phyloP scores from a whole-genome alignment of 1,140 invertebrate genomes.

The Ceratosolen fusciceps region DNA sequence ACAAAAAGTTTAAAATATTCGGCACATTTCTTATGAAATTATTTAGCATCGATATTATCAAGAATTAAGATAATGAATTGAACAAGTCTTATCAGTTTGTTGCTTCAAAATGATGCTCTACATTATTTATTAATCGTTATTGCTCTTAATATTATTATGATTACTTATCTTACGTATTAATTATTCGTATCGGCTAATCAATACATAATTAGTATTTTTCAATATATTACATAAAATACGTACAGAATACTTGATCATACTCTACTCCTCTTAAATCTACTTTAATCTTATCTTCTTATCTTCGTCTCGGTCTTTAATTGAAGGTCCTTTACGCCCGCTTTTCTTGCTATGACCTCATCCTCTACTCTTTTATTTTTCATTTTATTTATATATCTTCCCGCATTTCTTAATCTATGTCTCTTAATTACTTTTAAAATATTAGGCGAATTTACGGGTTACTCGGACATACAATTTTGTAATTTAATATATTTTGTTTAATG shows the following conservation, averaged over 20 bases:
- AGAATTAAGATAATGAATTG: no score
- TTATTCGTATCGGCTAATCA: neutral
- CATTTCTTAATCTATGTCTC: neutral
- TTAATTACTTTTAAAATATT: constrained; percentile 10
- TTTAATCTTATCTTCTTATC: neutral
- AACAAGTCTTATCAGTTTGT: no score
- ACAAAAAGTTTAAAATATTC: no score
- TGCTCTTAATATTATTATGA: neutral
- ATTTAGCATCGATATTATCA: no score
- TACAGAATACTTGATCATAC: neutral
- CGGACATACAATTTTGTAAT: neutral
- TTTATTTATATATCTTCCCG: neutral
- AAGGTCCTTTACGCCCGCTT: neutral
- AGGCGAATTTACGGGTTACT: neutral
- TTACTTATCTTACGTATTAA: neutral
- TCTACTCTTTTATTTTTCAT: neutral
- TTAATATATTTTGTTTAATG: neutral
- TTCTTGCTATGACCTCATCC: neutral
- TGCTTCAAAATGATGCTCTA: neutral
- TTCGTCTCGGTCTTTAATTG: neutral
- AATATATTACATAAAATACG: neutral
- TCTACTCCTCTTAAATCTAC: neutral
- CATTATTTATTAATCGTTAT: neutral
- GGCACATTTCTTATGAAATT: no score
- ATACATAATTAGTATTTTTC: neutral